These are phyloP conservation scores for Nipponia nippon DNA, from an alignment of 2,113 vertebrate genomes.

Conservation along the genomic window DNA sequence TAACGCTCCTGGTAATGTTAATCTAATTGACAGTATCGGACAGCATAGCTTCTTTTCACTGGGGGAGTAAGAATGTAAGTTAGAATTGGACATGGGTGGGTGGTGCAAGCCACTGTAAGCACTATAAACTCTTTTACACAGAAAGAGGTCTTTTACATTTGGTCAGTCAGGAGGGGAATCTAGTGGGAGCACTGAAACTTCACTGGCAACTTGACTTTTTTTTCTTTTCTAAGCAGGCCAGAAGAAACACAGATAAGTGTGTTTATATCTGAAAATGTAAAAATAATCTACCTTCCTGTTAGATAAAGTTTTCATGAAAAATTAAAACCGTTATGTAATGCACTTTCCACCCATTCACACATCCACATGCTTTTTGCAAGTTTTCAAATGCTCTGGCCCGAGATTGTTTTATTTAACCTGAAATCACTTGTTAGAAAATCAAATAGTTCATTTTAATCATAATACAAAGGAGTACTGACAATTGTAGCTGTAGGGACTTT, in stretches of 20 bases:
- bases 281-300: background rate
- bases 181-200: background rate
- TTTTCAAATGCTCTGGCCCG: background rate
- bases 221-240: background rate
- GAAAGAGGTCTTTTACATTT: background rate
- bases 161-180: background rate
- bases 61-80: fast-evolving
- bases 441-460: background rate
- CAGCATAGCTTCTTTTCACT: background rate
- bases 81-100: background rate
- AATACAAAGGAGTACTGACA: background rate
- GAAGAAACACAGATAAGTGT: background rate
- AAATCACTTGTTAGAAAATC: background rate
- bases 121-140: background rate
- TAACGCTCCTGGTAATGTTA: background rate
- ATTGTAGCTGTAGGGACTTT: background rate
- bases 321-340: background rate
- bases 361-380: background rate
- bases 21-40: background rate
- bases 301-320: background rate
- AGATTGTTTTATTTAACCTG: background rate
- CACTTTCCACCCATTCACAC: background rate
- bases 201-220: background rate
- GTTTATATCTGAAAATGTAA: background rate
- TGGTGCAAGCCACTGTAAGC: background rate